Conservation (phyloP, 2,113 vertebrate genomes). For the Laterallus jamaicensis region DNA sequence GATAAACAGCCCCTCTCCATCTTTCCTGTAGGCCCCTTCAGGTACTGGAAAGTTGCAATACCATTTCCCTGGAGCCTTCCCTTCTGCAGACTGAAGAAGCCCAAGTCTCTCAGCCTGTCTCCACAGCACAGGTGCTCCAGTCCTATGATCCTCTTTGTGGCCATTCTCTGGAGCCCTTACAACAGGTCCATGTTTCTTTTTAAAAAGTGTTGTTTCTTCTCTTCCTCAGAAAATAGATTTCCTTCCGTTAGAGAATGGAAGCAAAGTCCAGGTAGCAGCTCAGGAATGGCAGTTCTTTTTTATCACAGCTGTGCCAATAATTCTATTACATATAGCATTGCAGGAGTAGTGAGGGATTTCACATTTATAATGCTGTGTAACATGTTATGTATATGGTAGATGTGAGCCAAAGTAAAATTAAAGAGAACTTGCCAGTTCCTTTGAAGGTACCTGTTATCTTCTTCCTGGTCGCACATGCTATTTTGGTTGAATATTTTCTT, state of each 20-base stretch:
- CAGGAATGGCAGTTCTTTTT: not conserved
- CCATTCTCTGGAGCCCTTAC: no score
- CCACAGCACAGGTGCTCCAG: no score
- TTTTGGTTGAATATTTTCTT: not conserved
- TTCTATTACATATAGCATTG: not conserved
- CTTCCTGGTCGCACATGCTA: not conserved
- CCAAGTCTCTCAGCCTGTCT: no score
- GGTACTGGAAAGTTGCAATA: no score
- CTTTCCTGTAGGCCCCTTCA: no score
- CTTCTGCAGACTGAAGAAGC: no score
- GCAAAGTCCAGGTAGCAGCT: not conserved
- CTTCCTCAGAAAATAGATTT: not conserved
- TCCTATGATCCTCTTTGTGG: no score
- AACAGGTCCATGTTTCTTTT: not conserved
- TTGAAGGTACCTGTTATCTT: not conserved
- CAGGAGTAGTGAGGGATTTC: not conserved
- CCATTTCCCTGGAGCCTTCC: no score
- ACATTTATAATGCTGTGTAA: not conserved
- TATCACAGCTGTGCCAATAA: not conserved
- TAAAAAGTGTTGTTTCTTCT: not conserved
- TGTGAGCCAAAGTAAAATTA: not conserved
- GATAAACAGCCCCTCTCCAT: no score
- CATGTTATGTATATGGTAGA: not conserved
- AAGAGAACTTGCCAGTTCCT: not conserved
- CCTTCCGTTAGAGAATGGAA: not conserved